Conservation (phyloP, 23 tunicate species). For the Styela clava region DNA sequence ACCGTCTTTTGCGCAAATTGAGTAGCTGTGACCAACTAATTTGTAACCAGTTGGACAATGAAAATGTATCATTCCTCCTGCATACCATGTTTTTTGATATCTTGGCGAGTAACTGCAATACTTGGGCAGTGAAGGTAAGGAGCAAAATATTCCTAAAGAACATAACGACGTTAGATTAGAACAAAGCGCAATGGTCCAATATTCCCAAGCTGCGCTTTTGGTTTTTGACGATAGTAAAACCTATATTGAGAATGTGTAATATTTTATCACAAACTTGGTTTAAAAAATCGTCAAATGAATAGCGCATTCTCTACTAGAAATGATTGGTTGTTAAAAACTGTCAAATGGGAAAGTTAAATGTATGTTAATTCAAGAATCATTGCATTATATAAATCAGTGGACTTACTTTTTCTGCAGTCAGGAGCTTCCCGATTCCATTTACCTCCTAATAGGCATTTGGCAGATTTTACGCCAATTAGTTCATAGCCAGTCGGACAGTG, state of each 20-base stretch:
- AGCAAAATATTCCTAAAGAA: conserved; percentile 3
- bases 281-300: no score
- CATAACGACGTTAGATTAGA: neutral
- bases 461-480: neutral
- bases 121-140: conserved; percentile 2
- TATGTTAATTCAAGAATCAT: no score
- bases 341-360: no score
- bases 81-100: conserved; percentile 12
- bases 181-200: no score
- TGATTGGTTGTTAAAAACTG: no score
- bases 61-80: conserved; percentile 14
- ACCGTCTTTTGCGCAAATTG: conserved; percentile 1
- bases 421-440: conserved; percentile 14
- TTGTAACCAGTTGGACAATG: conserved; percentile 24
- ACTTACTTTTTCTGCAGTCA: conserved; percentile 21
- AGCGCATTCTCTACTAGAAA: no score
- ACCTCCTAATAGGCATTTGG: conserved; percentile 2
- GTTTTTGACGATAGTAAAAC: no score
- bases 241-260: no score
- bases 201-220: no score
- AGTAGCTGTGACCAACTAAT: neutral
- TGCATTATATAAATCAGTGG: neutral
- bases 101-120: conserved; percentile 18
- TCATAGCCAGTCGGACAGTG: conserved; percentile 26
- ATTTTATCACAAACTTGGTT: no score